Evolutionary conservation across 1,140 invertebrate species (phyloP).

Genomic region (Hylyphantes graminicola): DNA sequence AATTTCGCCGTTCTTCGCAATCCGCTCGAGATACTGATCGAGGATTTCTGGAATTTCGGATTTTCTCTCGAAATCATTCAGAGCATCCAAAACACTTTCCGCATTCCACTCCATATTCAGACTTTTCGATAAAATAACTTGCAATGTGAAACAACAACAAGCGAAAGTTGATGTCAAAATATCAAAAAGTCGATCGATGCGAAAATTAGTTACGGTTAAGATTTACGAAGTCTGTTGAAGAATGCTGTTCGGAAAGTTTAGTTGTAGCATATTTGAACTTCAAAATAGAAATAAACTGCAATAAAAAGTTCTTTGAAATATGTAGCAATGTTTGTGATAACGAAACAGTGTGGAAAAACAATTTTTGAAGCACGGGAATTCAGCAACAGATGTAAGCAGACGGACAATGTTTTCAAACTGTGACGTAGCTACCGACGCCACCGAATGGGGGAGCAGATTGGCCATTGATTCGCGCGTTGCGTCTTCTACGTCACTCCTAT

Average conservation of each 20-base stretch:
- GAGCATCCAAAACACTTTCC: slow-evolving; percentile 59
- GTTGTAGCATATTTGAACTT: too few species aligned
- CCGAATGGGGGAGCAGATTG: slow-evolving; percentile 19
- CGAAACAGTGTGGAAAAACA: too few species aligned
- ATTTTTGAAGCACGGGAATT: too few species aligned
- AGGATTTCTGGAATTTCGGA: slow-evolving; percentile 87
- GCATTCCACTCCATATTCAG: slow-evolving; percentile 45
- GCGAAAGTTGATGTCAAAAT: not conserved
- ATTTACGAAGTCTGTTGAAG: not conserved
- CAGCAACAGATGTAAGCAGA: too few species aligned
- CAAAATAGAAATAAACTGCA: too few species aligned
- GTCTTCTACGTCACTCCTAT: slow-evolving; percentile 29
- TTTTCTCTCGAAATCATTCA: slow-evolving; percentile 81
- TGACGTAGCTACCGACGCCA: slow-evolving; percentile 41
- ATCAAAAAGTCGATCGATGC: slow-evolving; percentile 33
- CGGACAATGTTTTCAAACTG: slow-evolving; percentile 10
- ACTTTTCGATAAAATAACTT: slow-evolving; percentile 4
- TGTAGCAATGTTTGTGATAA: too few species aligned
- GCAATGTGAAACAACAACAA: not conserved
- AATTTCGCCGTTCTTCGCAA: slow-evolving; percentile 93
- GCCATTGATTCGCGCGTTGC: slow-evolving; percentile 30
- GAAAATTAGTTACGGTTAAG: slow-evolving; percentile 31
- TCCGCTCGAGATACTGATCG: slow-evolving; percentile 89
- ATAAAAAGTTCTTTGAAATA: too few species aligned
- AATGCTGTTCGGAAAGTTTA: too few species aligned